Base-by-base conservation (phyloP, 2,888 invertebrate genomes). In the Dynastes hyllus region DNA sequence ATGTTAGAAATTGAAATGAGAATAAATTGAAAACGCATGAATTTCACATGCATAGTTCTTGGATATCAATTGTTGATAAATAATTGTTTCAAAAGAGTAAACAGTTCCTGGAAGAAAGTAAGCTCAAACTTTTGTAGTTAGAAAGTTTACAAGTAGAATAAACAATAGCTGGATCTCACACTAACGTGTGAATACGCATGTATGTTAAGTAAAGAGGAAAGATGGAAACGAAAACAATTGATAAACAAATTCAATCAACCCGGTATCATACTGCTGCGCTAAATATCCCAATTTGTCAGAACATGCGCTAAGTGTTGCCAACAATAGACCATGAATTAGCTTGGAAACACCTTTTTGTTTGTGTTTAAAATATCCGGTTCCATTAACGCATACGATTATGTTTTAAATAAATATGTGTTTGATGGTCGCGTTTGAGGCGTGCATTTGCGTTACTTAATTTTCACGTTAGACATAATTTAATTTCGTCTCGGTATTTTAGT, bases 361-460 rank as follows among this genome's bases (percentile, higher is more conserved):
- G 73, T 37, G 40, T 58, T 73, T 58, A 40, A 58, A 58, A 73
- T 58, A 58, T 73, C 40, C 73, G 51, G 73, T 58, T 58, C 58
- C 73, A 73, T 73, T 73, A 73, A 73, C 73, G 22, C 37, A 11
- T 73, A 40, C 73, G 73, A 73, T 73, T 73, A 61, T 73, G 73
- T 73, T 58, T 73, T 73, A 73, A 73, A 73, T 73, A 73, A 73
- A 73, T 55, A 71, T 40, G 37, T 51, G 37, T 9, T 58, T 58
- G 58, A 73, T 73, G 73, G 58, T 37, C 37, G 22, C 37, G 73
- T 58, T 73, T 71, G 71, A 71, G 71, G n/a, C 37, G 71, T 37
- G 58, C 58, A 73, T 73, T 73, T 73, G 58, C 73, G 32, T 73
- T n/a, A 37, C 53, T 73, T 73, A 61, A 73, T 73, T 73, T 73